Evolutionary conservation across 2,113 vertebrate species (phyloP), one percentile per base, ranked within the genome.

Genomic region (Clarias magur): DNA sequence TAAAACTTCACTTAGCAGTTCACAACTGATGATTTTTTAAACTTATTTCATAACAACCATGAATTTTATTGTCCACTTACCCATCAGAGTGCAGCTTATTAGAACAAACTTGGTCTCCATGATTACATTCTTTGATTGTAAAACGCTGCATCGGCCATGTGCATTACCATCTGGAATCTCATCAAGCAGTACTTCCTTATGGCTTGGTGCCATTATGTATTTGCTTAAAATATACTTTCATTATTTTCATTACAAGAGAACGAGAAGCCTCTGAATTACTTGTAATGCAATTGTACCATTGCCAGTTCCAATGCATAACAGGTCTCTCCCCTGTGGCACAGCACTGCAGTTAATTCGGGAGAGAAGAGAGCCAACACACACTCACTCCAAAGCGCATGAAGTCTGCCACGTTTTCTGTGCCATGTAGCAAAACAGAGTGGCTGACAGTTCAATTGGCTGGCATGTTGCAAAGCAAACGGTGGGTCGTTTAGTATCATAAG

Each of bases 81-180:
- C 38, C 13, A 57, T 86, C 82, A 84, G 75, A 59, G 81, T 79
- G 72, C 60, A 86, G 80, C 76, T 78, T 25, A 70, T 59, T 82
- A 53, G 79, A 84, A 34, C 25, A 54, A 23, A 38, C 59, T 63
- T 85, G 42, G 42, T 10, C 60, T n/a, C 1, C 63, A 21, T 78
- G 84, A 38, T 25, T 48, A 65, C 70, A 76, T 9, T 60, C 30
- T 12, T 67, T 21, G n/a, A 30, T 80, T n/a, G 30, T 76, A 38
- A 68, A 83, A 54, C 57, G 21, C 16, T 38, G 9, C 68, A 63
- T 9, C 54, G 56, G 38, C 70, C 62, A 63, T 57, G 15, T 75
- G 11, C 1, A 42, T 65, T 73, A 67, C 85, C 75, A 80, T 86
- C 84, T 86, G 42, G 48, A 67, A 65, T 80, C 60, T 57, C 62